Percentiles rank a stretch among this genome's conserved stretches.
Evolutionary conservation across 2,113 vertebrate species (phyloP).

Genomic region (Riparia riparia): DNA sequence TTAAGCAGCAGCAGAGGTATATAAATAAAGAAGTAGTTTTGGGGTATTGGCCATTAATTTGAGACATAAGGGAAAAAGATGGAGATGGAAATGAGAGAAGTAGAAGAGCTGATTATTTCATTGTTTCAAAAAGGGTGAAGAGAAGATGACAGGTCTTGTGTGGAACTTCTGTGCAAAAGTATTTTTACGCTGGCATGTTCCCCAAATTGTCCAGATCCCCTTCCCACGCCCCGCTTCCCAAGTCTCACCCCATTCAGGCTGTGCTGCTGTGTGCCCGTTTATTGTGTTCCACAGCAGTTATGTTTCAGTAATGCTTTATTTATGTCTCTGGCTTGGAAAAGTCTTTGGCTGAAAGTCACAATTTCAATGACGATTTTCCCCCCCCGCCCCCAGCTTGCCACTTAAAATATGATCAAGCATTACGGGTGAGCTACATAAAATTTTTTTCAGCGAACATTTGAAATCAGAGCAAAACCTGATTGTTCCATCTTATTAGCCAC

Average conservation of each 20-base stretch:
- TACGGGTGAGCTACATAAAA: neutral
- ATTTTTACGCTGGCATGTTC: neutral
- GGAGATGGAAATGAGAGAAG: neutral
- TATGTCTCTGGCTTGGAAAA: conserved; percentile 17
- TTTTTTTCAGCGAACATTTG: conserved; percentile 30
- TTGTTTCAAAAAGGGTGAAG: neutral
- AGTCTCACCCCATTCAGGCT: neutral
- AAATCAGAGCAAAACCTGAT: conserved; percentile 51
- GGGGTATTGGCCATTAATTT: neutral
- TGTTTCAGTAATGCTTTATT: neutral
- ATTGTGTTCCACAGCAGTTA: neutral
- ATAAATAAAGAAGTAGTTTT: neutral
- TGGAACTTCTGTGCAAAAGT: neutral
- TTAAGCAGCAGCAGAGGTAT: neutral
- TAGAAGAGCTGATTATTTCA: neutral
- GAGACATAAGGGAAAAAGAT: neutral
- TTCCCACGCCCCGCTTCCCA: conserved; percentile 17
- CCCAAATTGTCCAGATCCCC: neutral
- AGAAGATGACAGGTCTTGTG: neutral
- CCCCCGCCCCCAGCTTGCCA: neutral
- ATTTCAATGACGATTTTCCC: neutral
- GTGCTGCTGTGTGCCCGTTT: neutral
- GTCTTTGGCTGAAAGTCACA: conserved; percentile 48
- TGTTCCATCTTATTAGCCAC: conserved; percentile 33
- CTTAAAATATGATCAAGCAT: conserved; percentile 41